Base-by-base conservation (phyloP, 2,888 invertebrate species). In the Anagyrus pseudococci region DNA sequence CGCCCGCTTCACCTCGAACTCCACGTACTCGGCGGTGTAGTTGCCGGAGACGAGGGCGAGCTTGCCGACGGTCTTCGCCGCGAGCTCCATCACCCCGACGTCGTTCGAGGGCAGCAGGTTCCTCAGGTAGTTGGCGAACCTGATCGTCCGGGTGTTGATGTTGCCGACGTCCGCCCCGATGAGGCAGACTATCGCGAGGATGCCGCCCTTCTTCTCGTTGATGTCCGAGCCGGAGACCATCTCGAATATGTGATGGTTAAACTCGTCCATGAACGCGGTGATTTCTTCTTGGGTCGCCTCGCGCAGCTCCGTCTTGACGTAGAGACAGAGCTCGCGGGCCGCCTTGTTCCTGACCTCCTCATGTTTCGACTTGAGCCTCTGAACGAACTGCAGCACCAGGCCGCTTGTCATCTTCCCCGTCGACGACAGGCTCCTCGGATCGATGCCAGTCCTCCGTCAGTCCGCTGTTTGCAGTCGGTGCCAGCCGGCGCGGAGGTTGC, bases 21-120 rank as follows among this genome's bases (percentile, higher is more conserved):
- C 97, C n/a, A 98, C 96, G 78, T 97, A 96, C 77, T 97, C 96
- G 0, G 96, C 94, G 29, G 97, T 92, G 79, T 94, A 95, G 0
- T 96, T 94, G 15, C 97, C 97, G 0, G 93, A 94, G 19, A 92
- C 90, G 22, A 95, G 86, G 1, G 97, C 97, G 57, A 99, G 83
- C 70, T 93, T 92, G 0, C 97, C 98, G 69, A 98, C 90, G 4
- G 98, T 97, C 77, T 94, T 93, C 1, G 98, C 96, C 3, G 97
- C 95, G 70, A 98, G 85, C 83, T 98, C 96, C 93, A 98, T 96
- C 0, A 98, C 94, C 17, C 91, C 90, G 0, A 92, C 91, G 84
- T 98, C 97, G 70, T 89, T 92, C 1, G 94, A 94, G 1, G 96
- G 95, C 60, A 97, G 83, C 44, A 96, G 83, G 80, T 94, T 95